These are phyloP conservation scores for Fratercula arctica DNA, from an alignment of 2,797 vertebrate genomes.

Conservation along the genomic window DNA sequence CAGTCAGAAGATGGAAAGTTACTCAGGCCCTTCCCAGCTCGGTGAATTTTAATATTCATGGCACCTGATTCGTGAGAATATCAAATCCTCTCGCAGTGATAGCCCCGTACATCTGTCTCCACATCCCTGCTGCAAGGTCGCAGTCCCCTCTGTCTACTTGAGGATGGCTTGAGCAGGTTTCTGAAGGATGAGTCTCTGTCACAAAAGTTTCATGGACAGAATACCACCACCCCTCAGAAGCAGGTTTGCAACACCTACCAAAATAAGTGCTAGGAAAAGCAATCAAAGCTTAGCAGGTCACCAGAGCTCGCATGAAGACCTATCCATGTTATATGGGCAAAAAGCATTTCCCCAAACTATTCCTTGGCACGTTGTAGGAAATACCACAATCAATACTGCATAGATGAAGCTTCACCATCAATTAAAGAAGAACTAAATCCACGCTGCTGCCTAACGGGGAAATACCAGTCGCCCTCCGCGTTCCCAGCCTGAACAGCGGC, in stretches of 20 bases:
- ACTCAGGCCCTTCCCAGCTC: neutral
- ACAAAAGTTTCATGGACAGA: neutral
- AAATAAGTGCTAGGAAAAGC: neutral
- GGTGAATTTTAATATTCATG: constrained; percentile 12
- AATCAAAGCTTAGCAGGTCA: neutral
- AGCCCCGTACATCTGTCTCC: accelerated
- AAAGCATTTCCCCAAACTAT: neutral
- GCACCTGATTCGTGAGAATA: neutral
- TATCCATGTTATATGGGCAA: accelerated
- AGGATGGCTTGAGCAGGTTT: neutral
- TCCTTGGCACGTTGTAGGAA: neutral
- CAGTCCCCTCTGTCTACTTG: neutral
- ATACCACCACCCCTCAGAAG: neutral
- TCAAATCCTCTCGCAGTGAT: neutral
- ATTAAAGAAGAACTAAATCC: neutral
- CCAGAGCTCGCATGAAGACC: neutral
- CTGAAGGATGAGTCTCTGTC: neutral
- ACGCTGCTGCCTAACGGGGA: neutral
- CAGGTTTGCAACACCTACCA: neutral
- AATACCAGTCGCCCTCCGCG: accelerated
- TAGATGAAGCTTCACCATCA: neutral
- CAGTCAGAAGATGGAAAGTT: neutral
- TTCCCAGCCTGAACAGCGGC: accelerated
- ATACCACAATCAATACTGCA: neutral
- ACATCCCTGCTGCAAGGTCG: neutral